phyloP scores from a whole-genome alignment of 2,888 invertebrate genomes.

The Cyclophora punctaria region DNA sequence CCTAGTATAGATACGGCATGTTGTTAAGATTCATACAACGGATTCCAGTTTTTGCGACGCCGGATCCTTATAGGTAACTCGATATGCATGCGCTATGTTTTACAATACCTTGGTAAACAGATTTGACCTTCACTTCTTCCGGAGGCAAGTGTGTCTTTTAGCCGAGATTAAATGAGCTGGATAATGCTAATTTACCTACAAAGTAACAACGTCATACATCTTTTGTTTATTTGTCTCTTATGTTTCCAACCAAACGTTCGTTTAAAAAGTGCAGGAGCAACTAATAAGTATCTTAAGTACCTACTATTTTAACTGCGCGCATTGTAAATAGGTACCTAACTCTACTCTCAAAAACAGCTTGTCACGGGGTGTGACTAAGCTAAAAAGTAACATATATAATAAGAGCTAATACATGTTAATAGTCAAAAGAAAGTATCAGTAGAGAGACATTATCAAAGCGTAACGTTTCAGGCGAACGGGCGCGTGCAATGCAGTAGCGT shows the following conservation, averaged over 20 bases:
- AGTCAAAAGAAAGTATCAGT: conserved; percentile 53
- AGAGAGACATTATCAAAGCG: conserved; percentile 44
- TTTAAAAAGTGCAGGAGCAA: no score
- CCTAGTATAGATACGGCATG: conserved; percentile 42
- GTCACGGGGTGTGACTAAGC: no score
- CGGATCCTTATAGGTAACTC: conserved; percentile 35
- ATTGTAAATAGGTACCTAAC: no score
- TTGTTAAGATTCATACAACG: conserved; percentile 53
- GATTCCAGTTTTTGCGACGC: conserved; percentile 52
- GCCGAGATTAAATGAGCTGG: no score
- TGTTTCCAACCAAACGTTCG: no score
- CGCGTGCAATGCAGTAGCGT: conserved; percentile 51
- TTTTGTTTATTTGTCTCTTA: no score
- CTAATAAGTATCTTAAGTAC: no score
- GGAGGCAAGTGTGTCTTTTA: neutral
- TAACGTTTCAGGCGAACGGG: conserved; percentile 49
- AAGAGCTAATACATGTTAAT: neutral
- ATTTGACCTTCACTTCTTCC: conserved; percentile 37
- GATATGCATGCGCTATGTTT: conserved; percentile 17
- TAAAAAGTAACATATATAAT: no score
- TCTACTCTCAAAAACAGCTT: no score
- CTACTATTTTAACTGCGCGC: no score
- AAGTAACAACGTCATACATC: no score
- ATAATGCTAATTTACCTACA: no score
- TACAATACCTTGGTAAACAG: conserved; percentile 33